These are phyloP conservation scores for Eurystomus glaucurus DNA, from an alignment of 2,797 vertebrate species.

Conservation along the genomic window DNA sequence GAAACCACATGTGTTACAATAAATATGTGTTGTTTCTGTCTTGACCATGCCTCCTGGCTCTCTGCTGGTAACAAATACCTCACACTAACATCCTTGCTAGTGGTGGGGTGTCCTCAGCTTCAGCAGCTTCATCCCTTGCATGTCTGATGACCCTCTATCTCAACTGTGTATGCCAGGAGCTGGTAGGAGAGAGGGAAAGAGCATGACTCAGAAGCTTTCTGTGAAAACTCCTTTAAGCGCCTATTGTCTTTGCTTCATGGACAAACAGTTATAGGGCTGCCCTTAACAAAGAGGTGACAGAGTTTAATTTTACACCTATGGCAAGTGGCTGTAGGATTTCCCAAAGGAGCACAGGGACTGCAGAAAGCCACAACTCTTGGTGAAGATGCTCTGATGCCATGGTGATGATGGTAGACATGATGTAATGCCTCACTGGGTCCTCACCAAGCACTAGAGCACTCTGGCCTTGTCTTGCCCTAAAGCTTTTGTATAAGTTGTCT, in stretches of 20 bases:
- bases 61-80: not conserved
- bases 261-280: not conserved
- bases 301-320: constrained; percentile 40
- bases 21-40: not conserved
- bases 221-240: not conserved
- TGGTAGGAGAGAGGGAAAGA: not conserved
- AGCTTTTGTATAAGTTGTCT: not conserved
- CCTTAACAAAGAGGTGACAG: not conserved
- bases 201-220: not conserved
- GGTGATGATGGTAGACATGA: not conserved
- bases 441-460: not conserved
- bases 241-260: not conserved
- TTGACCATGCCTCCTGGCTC: not conserved
- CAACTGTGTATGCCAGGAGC: not conserved
- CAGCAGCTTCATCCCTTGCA: not conserved
- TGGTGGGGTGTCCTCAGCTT: not conserved
- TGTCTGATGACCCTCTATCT: not conserved
- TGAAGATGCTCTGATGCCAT: not conserved
- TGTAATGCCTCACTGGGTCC: not conserved
- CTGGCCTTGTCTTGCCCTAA: not conserved
- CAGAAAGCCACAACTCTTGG: not conserved
- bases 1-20: not conserved
- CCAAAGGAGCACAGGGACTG: not conserved
- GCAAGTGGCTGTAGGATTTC: not conserved
- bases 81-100: not conserved